Conservation (phyloP, 2,797 vertebrate genomes). For the Selene dorsalis region DNA sequence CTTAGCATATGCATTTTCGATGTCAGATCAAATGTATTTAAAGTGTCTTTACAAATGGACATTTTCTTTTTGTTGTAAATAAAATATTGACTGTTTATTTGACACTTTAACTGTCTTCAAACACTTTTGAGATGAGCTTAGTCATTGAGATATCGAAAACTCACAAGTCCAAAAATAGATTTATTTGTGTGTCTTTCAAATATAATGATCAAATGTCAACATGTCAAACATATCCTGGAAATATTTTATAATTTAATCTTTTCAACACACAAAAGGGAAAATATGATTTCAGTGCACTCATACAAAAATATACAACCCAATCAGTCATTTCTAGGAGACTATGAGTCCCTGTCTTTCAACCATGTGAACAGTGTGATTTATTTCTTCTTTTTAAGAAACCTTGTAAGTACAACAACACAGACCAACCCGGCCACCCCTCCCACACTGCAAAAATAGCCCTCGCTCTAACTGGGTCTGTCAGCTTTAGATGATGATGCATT, state of each 20-base stretch:
- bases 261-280: slow-evolving; percentile 68
- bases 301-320: slow-evolving; percentile 80
- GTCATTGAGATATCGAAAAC: slow-evolving; percentile 62
- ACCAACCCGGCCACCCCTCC: not conserved
- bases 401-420: slow-evolving; percentile 46
- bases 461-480: slow-evolving; percentile 26
- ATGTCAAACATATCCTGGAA: slow-evolving; percentile 64
- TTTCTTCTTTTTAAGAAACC: slow-evolving; percentile 42
- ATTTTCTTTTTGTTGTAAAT: slow-evolving; percentile 82
- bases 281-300: slow-evolving; percentile 72
- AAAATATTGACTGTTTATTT: slow-evolving; percentile 82
- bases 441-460: slow-evolving; percentile 22
- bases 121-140: slow-evolving; percentile 23
- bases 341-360: slow-evolving; percentile 45
- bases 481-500: slow-evolving; percentile 23
- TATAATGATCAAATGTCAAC: slow-evolving; percentile 60
- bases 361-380: slow-evolving; percentile 21
- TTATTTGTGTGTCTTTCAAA: slow-evolving; percentile 72
- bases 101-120: slow-evolving; percentile 24
- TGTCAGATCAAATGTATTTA: slow-evolving; percentile 79
- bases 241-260: slow-evolving; percentile 75
- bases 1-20: slow-evolving; percentile 76
- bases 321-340: slow-evolving; percentile 53
- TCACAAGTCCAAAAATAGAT: slow-evolving; percentile 78
- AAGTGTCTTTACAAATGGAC: slow-evolving; percentile 77